These are phyloP conservation scores for Hemibagrus wyckioides DNA, from an alignment of 2,113 vertebrate species.

Conservation along the genomic window DNA sequence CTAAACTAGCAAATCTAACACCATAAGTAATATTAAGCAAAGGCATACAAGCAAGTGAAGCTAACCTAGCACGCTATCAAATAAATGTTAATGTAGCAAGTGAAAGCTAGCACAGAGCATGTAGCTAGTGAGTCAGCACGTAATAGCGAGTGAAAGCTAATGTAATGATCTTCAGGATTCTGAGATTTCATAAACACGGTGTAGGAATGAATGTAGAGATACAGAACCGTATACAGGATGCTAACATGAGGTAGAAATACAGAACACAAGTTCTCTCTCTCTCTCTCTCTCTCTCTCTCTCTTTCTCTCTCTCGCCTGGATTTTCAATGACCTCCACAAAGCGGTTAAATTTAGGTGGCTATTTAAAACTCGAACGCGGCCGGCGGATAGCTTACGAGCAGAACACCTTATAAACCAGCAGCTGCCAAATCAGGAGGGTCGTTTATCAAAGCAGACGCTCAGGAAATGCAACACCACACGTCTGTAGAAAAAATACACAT, in stretches of 20 bases:
- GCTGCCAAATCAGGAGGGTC: slow-evolving; percentile 78
- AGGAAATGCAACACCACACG: slow-evolving; percentile 5
- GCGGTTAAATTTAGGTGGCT: slow-evolving; percentile 81
- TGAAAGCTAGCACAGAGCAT: neutral
- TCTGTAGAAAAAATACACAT: neutral
- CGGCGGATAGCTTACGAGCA: slow-evolving; percentile 81
- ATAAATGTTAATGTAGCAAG: neutral
- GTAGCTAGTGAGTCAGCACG: neutral
- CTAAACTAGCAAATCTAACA: neutral
- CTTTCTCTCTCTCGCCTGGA: slow-evolving; percentile 33
- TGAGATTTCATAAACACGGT: no score
- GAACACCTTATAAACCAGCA: slow-evolving; percentile 77
- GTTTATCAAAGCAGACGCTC: slow-evolving; percentile 67
- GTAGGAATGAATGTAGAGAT: no score
- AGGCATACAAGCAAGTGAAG: neutral
- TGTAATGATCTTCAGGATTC: neutral
- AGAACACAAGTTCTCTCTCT: neutral
- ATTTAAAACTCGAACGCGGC: slow-evolving; percentile 73
- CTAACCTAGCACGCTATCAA: neutral
- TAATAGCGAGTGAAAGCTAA: neutral
- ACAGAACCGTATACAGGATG: neutral
- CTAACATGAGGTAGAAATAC: neutral
- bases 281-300: slow-evolving; percentile 24
- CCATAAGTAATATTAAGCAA: neutral
- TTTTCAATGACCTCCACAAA: slow-evolving; percentile 70